phyloP scores from a whole-genome alignment of 2,797 vertebrate species.

The Perodicticus potto region DNA sequence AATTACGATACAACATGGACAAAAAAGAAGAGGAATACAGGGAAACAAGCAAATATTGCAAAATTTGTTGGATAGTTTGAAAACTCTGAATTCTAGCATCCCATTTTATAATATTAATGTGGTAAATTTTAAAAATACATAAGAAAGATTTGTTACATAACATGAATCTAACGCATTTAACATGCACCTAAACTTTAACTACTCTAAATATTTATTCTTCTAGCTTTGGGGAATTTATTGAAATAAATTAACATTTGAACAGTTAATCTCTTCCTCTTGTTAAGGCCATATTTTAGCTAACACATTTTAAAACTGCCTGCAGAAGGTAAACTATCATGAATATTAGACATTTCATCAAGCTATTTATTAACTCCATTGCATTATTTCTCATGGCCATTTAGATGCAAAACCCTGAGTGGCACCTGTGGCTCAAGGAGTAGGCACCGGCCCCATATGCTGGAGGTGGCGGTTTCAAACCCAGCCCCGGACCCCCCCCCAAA shows the following conservation, averaged over 20 bases:
- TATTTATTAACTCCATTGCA: background rate
- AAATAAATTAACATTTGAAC: constrained; percentile 45
- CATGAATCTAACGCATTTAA: background rate
- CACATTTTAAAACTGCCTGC: background rate
- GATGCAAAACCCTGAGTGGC: background rate
- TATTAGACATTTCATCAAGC: background rate
- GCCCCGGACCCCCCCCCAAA: too few species aligned
- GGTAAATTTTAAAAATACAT: background rate
- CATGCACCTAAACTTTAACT: background rate
- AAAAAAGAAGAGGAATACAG: background rate
- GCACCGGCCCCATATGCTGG: too few species aligned
- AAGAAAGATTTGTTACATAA: background rate
- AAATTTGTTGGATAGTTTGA: too few species aligned
- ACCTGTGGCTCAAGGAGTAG: too few species aligned
- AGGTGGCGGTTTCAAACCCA: too few species aligned
- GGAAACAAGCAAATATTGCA: background rate
- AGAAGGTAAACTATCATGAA: constrained; percentile 28
- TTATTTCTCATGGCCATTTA: background rate
- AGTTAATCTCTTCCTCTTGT: constrained; percentile 39
- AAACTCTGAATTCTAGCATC: background rate
- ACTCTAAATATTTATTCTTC: background rate
- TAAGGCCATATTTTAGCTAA: constrained; percentile 34
- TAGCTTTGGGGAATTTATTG: constrained; percentile 12
- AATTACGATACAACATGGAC: background rate
- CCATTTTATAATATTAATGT: background rate